phyloP scores from a whole-genome alignment of 2,113 vertebrate genomes.

The Dromiciops gliroides region DNA sequence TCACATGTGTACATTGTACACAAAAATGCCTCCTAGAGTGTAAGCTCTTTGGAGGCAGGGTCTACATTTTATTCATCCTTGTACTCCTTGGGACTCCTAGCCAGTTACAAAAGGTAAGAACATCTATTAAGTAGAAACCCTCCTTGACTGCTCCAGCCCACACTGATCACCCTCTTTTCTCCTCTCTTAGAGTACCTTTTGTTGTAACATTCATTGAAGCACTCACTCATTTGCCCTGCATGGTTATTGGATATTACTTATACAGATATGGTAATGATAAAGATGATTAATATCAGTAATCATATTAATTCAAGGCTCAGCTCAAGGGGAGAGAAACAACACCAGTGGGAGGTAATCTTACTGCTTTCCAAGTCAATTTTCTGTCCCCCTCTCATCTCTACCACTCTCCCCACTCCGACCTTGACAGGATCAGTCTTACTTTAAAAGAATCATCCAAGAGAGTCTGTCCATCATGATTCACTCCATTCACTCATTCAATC shows the following conservation, averaged over 20 bases:
- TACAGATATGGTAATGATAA: neutral
- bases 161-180: neutral
- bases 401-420: neutral
- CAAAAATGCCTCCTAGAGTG: neutral
- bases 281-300: neutral
- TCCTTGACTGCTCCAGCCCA: neutral
- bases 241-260: neutral
- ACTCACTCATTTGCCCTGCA: neutral
- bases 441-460: constrained; percentile 3
- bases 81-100: neutral
- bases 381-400: neutral
- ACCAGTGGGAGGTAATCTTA: neutral
- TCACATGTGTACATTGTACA: neutral
- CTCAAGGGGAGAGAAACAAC: neutral
- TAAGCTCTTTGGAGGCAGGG: neutral
- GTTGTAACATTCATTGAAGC: neutral
- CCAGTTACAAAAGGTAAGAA: neutral
- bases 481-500: constrained; percentile 22
- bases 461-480: neutral
- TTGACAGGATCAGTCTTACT: neutral
- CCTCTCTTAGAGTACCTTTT: neutral
- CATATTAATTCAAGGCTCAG: neutral
- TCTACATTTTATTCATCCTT: constrained; percentile 25
- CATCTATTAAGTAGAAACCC: neutral
- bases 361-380: neutral